These are phyloP conservation scores for Anarhynchus alexandrinus DNA, from an alignment of 2,113 vertebrate genomes.

Conservation along the genomic window DNA sequence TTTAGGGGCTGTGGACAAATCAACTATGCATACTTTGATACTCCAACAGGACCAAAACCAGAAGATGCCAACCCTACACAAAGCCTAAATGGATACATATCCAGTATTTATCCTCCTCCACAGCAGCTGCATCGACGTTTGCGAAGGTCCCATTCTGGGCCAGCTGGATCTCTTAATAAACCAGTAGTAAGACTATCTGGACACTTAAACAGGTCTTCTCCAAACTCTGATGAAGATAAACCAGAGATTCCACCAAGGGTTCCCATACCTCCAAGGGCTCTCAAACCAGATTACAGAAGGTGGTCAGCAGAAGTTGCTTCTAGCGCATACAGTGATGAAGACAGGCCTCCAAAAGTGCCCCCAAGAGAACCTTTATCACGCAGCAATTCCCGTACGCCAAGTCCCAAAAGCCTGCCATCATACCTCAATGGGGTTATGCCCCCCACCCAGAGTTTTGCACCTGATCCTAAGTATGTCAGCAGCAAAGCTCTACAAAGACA, in stretches of 20 bases:
- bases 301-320: slow-evolving; percentile 96
- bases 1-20: slow-evolving; percentile 85
- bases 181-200: slow-evolving; percentile 73
- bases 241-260: slow-evolving; percentile 88
- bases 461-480: slow-evolving; percentile 94
- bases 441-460: slow-evolving; percentile 95
- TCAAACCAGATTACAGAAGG: slow-evolving; percentile 86
- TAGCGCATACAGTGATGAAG: slow-evolving; percentile 87
- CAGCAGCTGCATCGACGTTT: slow-evolving; percentile 83
- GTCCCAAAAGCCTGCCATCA: slow-evolving; percentile 90
- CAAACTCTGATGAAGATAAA: slow-evolving; percentile 79
- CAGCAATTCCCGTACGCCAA: slow-evolving; percentile 86
- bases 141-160: slow-evolving; percentile 90
- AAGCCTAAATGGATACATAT: slow-evolving; percentile 2
- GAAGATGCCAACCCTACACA: slow-evolving; percentile 60
- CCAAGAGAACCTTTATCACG: slow-evolving; percentile 87
- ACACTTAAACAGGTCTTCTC: slow-evolving; percentile 68
- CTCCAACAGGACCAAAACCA: slow-evolving; percentile 60
- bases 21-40: slow-evolving; percentile 89
- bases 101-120: slow-evolving; percentile 49
- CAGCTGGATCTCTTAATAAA: slow-evolving; percentile 92
- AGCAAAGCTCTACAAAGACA: slow-evolving; percentile 88
- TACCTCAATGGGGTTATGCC: slow-evolving; percentile 97
- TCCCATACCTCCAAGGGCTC: slow-evolving; percentile 88
- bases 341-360: slow-evolving; percentile 91